A percentile compares a stretch with the other conserved stretches of the same genome.
Conservation (phyloP, 2,797 vertebrate genomes). For the Fistularia commersonii region DNA sequence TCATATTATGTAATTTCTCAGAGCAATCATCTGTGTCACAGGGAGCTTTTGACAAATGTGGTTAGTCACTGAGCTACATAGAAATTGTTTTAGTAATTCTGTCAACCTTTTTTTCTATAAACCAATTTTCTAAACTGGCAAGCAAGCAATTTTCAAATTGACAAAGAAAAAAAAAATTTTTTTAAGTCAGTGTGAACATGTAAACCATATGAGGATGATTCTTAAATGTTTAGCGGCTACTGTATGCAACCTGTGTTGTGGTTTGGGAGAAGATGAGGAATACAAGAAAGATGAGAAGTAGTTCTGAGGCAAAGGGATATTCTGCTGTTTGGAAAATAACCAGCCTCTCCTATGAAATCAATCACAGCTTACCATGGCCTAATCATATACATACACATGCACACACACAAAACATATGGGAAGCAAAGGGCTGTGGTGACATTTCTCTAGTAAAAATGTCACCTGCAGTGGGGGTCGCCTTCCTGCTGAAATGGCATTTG, state of each 20-base stretch:
- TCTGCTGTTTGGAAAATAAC: constrained; percentile 25
- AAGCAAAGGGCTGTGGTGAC: constrained; percentile 66
- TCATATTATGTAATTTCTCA: too few species aligned
- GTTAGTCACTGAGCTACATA: too few species aligned
- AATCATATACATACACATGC: constrained; percentile 24
- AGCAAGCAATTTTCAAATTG: neutral
- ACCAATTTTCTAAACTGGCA: neutral
- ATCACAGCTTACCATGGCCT: constrained; percentile 25
- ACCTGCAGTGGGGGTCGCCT: constrained; percentile 55
- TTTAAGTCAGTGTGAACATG: neutral
- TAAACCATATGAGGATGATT: neutral
- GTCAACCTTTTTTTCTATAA: constrained; percentile 1
- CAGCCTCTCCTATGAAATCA: constrained; percentile 39
- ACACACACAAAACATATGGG: constrained; percentile 28
- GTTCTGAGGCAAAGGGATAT: constrained; percentile 11
- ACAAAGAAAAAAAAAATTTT: neutral
- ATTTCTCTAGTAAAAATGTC: constrained; percentile 73
- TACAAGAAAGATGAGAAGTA: constrained; percentile 1
- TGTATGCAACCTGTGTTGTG: neutral
- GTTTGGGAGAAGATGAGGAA: neutral
- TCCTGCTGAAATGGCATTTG: constrained; percentile 68
- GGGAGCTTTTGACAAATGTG: too few species aligned
- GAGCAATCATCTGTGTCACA: too few species aligned
- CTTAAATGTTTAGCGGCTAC: neutral
- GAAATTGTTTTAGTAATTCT: neutral